These are phyloP conservation scores for Phaethon lepturus DNA, from an alignment of 2,113 vertebrate genomes.

Conservation along the genomic window DNA sequence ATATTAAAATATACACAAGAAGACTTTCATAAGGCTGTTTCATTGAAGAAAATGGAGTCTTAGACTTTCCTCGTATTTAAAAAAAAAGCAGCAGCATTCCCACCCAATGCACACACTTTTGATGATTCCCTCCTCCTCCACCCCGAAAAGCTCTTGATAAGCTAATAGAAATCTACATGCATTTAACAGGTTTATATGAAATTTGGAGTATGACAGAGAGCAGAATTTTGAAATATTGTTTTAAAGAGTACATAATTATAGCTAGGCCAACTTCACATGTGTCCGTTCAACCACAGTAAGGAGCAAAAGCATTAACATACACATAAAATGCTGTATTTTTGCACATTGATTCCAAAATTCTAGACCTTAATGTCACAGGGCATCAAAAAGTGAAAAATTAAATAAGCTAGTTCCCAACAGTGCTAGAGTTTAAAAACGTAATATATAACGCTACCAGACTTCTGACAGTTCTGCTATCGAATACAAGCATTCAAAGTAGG, in stretches of 20 bases:
- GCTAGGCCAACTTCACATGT: not conserved
- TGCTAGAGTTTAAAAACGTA: not conserved
- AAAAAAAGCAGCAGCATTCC: not conserved
- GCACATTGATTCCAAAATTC: not conserved
- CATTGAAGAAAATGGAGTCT: not conserved
- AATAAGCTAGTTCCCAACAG: not conserved
- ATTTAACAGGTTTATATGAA: not conserved
- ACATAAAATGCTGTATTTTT: not conserved
- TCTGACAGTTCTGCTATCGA: fast-evolving
- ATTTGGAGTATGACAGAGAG: not conserved
- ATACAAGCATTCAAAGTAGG: not conserved
- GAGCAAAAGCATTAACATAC: not conserved
- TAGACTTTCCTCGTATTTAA: not conserved
- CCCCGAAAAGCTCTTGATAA: not conserved
- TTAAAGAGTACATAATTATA: not conserved
- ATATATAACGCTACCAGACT: not conserved
- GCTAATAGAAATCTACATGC: not conserved
- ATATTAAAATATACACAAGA: not conserved
- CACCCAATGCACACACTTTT: not conserved
- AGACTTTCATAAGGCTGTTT: not conserved
- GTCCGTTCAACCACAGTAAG: not conserved
- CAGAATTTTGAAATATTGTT: not conserved
- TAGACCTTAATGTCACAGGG: not conserved
- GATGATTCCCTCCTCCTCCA: too few species aligned
- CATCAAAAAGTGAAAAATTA: not conserved